Conservation (phyloP, 2,113 vertebrate species). For the Hiodon alosoides region DNA sequence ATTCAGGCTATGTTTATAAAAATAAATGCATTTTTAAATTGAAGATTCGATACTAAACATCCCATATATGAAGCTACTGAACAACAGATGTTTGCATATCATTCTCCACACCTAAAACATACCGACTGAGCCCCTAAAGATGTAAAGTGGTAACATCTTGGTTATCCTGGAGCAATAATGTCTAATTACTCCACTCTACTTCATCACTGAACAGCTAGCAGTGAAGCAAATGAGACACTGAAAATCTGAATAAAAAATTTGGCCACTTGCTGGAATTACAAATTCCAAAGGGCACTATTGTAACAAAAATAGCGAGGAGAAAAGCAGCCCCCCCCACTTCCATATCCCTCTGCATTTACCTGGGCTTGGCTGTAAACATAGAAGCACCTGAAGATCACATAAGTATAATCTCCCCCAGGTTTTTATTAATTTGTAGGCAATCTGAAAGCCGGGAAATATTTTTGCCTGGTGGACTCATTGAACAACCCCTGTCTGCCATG, state of each 20-base stretch:
- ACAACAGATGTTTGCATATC: background rate
- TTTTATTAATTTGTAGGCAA: background rate
- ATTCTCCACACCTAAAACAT: background rate
- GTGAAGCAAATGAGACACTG: background rate
- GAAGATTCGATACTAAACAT: background rate
- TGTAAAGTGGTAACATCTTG: background rate
- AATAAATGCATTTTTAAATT: conserved; percentile 6
- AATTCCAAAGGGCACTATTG: conserved; percentile 22
- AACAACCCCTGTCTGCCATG: background rate
- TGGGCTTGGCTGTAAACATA: conserved; percentile 40
- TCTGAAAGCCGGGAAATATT: background rate
- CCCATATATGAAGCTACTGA: background rate
- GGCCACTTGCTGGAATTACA: conserved; percentile 40
- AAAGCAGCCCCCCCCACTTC: conserved; percentile 16
- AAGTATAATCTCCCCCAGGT: background rate
- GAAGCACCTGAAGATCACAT: conserved; percentile 20
- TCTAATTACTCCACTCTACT: background rate
- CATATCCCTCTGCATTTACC: conserved; percentile 40
- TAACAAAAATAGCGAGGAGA: conserved; percentile 23
- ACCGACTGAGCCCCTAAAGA: background rate
- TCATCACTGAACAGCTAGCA: background rate
- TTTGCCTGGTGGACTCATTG: background rate
- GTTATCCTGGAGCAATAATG: background rate
- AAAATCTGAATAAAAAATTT: conserved; percentile 30
- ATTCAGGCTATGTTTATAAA: background rate